phyloP scores from a whole-genome alignment of 1,140 invertebrate genomes.

The Caenorhabditis elegans region WBcel235 BX284606.5:35001-35500 shows the following conservation, averaged over 20 bases:
- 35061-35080: too few relatives aligned
- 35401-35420: slow-evolving; percentile 54
- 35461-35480: slow-evolving; percentile 48
- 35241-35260: slow-evolving; percentile 22
- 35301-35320: slow-evolving; percentile 52
- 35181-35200: background rate
- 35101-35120: too few relatives aligned
- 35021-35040: too few relatives aligned
- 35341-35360: background rate
- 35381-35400: slow-evolving; percentile 55
- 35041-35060: too few relatives aligned
- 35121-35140: too few relatives aligned
- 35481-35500: slow-evolving; percentile 39
- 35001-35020: background rate
- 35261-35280: slow-evolving; percentile 38
- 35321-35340: slow-evolving; percentile 46
- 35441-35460: slow-evolving; percentile 52
- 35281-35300: slow-evolving; percentile 50
- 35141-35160: background rate
- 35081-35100: too few relatives aligned
- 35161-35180: slow-evolving; percentile 5
- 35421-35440: slow-evolving; percentile 49
- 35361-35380: background rate
- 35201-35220: background rate
- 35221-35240: background rate